These are phyloP conservation scores for Bubo bubo DNA, from an alignment of 2,113 vertebrate genomes.

Conservation along the genomic window DNA sequence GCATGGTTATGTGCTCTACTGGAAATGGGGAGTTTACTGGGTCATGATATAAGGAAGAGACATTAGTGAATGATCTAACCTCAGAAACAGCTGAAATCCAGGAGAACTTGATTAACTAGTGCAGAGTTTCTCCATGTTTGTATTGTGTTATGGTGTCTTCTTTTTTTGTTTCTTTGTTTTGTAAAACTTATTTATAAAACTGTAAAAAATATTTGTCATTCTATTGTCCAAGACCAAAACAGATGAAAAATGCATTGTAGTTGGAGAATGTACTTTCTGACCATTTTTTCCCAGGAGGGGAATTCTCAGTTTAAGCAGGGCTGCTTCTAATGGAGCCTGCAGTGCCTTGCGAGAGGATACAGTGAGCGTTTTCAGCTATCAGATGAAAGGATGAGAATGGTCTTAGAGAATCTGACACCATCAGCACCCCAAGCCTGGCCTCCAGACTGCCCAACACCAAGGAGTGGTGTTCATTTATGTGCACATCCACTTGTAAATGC, in stretches of 20 bases:
- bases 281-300: not conserved
- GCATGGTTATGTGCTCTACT: not conserved
- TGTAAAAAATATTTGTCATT: not conserved
- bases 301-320: not conserved
- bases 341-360: not conserved
- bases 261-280: not conserved
- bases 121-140: not conserved
- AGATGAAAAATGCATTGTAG: not conserved
- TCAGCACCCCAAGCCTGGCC: not conserved
- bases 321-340: not conserved
- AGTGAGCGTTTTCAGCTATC: not conserved
- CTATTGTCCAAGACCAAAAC: not conserved
- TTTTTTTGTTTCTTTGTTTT: not conserved
- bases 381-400: not conserved
- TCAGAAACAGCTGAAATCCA: not conserved
- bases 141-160: not conserved
- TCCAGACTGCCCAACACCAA: not conserved
- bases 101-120: not conserved
- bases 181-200: not conserved
- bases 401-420: not conserved
- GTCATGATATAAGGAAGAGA: not conserved
- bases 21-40: not conserved
- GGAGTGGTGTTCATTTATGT: not conserved
- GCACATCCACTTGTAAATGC: not conserved
- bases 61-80: not conserved